Evolutionary conservation across 92 coral and sea anemone genomes (phyloP), one percentile per base, ranked within the genome.

Genomic region (Siderastrea siderea): DNA sequence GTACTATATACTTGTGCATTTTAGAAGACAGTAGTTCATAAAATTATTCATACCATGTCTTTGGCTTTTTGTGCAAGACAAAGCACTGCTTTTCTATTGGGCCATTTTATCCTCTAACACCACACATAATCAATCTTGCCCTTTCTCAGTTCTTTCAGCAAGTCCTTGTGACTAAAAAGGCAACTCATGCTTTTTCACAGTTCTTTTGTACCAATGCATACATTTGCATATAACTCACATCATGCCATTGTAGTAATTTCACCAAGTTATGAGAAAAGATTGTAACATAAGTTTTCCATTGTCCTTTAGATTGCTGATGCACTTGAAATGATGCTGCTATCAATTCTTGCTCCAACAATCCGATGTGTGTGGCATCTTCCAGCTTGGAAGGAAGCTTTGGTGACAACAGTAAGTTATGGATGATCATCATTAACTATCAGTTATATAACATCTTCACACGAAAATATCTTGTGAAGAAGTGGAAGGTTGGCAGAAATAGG

Each of bases 321-420:
- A 16, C 86, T 95, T 58, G 98, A 95, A 75, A 95, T 95, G 96
- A 95, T 95, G 98, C 79, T 95, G 75, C 81, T 95, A 48, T 95
- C 98, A 3, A 95, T 95, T 67, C 92, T 95, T n/a, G 96, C 95
- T 17, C 98, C 98, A 45, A 93, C 98, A 66, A 94, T 95, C 46
- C 88, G 98, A 14, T 95, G 98, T 55, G 80, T 93, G 15, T 95
- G 96, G 92, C 95, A 90, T n/a, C 91, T 95, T 38, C 90, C 94
- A 53, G 87, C 98, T 45, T 92, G 94, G 94, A 77, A 95, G 54
- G 98, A 95, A 80, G 98, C 98, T 7, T 84, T 93, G 46, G 92
- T 95, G 17, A 95, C 98, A 10, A 95, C 98, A 47, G 98, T 95
- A 82, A 82, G 97, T 91, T 46, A 10, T 68, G 79, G 46, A 53